Evolutionary conservation across 2,113 vertebrate species (phyloP).

Genomic region (Ptyas mucosa): DNA sequence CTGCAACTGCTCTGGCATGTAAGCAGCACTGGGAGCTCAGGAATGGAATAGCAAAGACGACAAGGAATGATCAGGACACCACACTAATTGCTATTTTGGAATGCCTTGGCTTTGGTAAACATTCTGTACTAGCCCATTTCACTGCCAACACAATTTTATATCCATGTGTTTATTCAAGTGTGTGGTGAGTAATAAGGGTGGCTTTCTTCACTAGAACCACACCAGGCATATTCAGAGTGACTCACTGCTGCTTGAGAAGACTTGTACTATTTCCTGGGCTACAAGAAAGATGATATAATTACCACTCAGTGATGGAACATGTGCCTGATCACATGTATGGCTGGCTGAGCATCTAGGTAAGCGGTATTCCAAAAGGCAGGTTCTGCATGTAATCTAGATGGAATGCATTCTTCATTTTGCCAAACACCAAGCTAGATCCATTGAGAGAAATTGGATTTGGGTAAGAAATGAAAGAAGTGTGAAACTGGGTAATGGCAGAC

Average conservation of each 20-base stretch:
- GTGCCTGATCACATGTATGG: slow-evolving; percentile 36
- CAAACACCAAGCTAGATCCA: slow-evolving; percentile 4
- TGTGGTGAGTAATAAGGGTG: slow-evolving; percentile 31
- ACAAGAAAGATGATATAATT: slow-evolving; percentile 48
- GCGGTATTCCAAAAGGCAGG: slow-evolving; percentile 14
- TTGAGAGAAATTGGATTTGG: neutral
- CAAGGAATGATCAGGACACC: neutral
- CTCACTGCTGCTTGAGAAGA: slow-evolving; percentile 53
- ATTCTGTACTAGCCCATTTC: neutral
- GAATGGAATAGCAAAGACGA: neutral
- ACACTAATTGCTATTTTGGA: neutral
- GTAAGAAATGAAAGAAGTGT: neutral
- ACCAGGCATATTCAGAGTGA: slow-evolving; percentile 45
- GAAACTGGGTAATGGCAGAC: neutral
- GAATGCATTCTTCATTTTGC: neutral
- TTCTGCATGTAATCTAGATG: slow-evolving; percentile 1
- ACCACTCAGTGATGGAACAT: slow-evolving; percentile 8
- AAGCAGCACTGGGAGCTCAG: neutral
- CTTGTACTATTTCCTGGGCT: slow-evolving; percentile 53
- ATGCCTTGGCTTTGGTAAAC: slow-evolving; percentile 23
- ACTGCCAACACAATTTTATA: neutral
- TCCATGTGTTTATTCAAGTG: slow-evolving; percentile 23
- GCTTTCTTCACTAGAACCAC: slow-evolving; percentile 56
- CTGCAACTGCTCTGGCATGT: slow-evolving; percentile 30
- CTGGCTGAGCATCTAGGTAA: neutral